These are phyloP conservation scores for Cavia porcellus DNA, from an alignment of 2,113 vertebrate genomes.

Conservation along the genomic window DNA sequence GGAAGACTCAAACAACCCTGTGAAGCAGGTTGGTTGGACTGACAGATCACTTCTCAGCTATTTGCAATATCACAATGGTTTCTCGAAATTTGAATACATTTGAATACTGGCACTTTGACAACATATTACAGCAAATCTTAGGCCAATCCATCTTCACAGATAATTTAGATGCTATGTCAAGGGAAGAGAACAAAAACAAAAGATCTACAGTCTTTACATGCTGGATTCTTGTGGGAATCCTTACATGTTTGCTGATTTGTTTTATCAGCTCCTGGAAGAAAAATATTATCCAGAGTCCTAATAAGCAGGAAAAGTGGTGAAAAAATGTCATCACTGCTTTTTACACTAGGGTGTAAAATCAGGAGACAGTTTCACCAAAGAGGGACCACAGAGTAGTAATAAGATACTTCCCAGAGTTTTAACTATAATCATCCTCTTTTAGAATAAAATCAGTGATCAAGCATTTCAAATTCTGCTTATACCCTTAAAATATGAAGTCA, in stretches of 20 bases:
- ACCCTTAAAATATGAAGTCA: conserved; percentile 39
- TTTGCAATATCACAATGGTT: neutral
- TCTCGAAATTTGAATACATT: neutral
- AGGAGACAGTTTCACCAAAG: conserved; percentile 28
- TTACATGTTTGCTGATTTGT: neutral
- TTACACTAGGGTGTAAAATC: neutral
- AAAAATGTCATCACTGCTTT: neutral
- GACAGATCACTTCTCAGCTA: neutral
- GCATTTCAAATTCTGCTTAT: neutral
- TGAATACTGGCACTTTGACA: conserved; percentile 12
- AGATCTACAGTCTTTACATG: neutral
- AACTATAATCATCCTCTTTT: neutral
- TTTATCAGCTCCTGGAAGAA: conserved; percentile 1
- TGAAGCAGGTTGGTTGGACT: neutral
- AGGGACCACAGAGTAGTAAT: neutral
- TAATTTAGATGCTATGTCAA: neutral
- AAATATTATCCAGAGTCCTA: neutral
- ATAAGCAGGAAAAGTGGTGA: neutral
- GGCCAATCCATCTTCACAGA: neutral
- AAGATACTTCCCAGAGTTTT: conserved; percentile 25
- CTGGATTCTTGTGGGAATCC: neutral
- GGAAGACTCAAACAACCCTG: neutral
- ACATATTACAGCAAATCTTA: conserved; percentile 18
- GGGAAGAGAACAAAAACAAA: conserved; percentile 26
- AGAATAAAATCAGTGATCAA: neutral